Evolutionary conservation across 2,797 vertebrate species (phyloP), one percentile per base, ranked within the genome.

Genomic region (Pseudopleuronectes americanus): DNA sequence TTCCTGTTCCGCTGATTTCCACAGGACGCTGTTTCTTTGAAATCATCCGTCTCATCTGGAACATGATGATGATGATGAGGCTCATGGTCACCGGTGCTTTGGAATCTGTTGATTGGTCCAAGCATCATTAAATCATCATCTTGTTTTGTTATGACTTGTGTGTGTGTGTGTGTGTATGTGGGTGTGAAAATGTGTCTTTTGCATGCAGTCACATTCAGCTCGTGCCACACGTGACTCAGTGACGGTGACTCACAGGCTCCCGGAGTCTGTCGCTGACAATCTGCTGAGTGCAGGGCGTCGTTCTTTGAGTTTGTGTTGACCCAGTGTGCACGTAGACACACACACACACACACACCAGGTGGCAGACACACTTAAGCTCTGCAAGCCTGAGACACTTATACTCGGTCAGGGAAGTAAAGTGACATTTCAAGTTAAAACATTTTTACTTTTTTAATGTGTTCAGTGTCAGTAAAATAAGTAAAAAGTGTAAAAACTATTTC

Each of bases 161-260:
- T 41, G 12, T 48, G 33, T 13, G 38, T 41, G 31, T 28, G 28
- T 28, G 38, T 41, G 38, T 41, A 1, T 14, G 38, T 41, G 38
- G 1, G 41, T 43, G 41, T 41, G 28, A 67, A 12, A 49, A 21
- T 13, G 26, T 64, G 3, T 59, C 22, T 57, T 43, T 63, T 59
- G 52, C 43, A 60, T 28, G n/a, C 23, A 81, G 79, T 82, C 78
- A 76, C 70, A 71, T 81, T 83, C 66, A 67, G 66, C 63, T 45
- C 26, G 45, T 16, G 36, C 48, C 24, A 19, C 48, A 73, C 49
- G 38, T 81, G 70, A 71, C 62, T 53, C 67, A 54, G 24, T 5
- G 51, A 51, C 59, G 4, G 38, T 41, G 38, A 47, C 43, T 55
- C 2, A 10, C 66, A 62, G 41, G 49, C 38, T 41, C 49, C 14